These are phyloP conservation scores for Garrulus glandarius DNA, from an alignment of 2,797 vertebrate genomes.

Conservation along the genomic window DNA sequence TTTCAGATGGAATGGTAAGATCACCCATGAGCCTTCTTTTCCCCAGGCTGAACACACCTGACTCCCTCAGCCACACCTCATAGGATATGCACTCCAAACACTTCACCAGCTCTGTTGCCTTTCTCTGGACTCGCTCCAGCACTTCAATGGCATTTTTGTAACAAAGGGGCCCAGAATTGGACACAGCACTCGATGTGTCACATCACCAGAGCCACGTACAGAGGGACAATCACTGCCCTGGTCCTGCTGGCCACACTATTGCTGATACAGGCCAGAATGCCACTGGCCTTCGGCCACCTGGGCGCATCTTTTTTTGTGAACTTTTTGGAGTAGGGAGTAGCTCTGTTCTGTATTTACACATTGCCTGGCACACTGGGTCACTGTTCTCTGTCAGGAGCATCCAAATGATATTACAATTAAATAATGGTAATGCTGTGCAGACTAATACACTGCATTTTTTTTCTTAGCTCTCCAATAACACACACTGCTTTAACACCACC, in stretches of 20 bases:
- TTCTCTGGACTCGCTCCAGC: background rate
- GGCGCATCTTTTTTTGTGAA: background rate
- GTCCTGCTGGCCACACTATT: background rate
- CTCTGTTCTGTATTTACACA: background rate
- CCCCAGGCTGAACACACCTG: background rate
- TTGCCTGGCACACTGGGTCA: background rate
- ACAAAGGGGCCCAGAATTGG: background rate
- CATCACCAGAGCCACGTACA: background rate
- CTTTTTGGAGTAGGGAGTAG: background rate
- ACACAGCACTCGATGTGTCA: accelerated
- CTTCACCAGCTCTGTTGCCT: background rate
- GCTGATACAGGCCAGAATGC: background rate
- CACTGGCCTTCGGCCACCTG: background rate
- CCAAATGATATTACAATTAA: background rate
- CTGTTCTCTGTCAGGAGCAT: background rate
- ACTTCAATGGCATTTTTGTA: background rate
- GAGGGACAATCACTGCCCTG: accelerated
- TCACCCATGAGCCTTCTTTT: background rate
- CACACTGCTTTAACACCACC: background rate
- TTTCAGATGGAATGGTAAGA: background rate
- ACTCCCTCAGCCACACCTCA: background rate
- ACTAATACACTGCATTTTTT: background rate
- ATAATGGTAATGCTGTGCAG: background rate
- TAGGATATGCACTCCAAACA: background rate
- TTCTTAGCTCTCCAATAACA: background rate